These are phyloP conservation scores for Solea senegalensis DNA, from an alignment of 2,113 vertebrate species.

Conservation along the genomic window DNA sequence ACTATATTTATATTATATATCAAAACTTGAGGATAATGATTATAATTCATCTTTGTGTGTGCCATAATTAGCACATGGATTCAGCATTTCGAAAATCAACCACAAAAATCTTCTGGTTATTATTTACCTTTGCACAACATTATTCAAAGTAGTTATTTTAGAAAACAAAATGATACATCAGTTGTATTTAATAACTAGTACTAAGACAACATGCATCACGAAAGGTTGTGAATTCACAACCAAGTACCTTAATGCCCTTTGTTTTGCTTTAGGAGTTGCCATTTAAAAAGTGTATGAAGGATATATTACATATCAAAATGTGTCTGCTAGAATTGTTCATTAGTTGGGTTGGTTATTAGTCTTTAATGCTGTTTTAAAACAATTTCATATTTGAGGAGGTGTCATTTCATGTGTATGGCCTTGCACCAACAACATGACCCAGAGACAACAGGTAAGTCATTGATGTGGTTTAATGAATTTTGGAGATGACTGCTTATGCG, in stretches of 20 bases:
- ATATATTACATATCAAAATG: not conserved
- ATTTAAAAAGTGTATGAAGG: not conserved
- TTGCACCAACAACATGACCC: not conserved
- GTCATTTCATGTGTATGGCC: not conserved
- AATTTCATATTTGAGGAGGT: not conserved
- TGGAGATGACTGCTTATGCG: no score
- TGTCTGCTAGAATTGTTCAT: not conserved
- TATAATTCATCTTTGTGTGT: not conserved
- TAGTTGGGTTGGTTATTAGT: not conserved
- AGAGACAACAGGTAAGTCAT: constrained; percentile 51
- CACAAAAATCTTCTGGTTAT: not conserved
- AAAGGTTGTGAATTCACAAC: not conserved
- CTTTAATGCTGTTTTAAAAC: not conserved
- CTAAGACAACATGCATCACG: not conserved
- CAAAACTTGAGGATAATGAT: not conserved
- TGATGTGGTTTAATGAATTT: not conserved
- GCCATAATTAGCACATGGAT: not conserved
- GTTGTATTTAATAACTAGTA: not conserved
- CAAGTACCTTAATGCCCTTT: not conserved
- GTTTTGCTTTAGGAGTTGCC: not conserved
- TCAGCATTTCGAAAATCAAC: not conserved
- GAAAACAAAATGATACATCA: not conserved
- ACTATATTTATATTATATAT: not conserved
- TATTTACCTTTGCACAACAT: no score
- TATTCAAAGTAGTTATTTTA: not conserved